Conservation (phyloP, 1,140 invertebrate species). For the Apis dorsata region DNA sequence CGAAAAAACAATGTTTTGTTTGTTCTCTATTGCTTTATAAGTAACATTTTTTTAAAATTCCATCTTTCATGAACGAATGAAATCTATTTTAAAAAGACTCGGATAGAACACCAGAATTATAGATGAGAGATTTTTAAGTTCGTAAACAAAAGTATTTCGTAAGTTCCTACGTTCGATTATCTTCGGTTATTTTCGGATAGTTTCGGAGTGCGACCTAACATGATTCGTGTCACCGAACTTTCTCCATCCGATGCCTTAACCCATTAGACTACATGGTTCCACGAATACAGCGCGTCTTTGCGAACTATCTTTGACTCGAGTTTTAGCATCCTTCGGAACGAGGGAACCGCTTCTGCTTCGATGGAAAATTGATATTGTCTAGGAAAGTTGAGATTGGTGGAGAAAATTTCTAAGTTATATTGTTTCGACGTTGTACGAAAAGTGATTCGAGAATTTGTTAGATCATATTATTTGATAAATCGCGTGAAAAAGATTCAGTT, state of each 20-base stretch:
- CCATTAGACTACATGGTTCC: slow-evolving; percentile 2
- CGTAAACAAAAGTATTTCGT: neutral
- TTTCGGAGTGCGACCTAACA: slow-evolving; percentile 7
- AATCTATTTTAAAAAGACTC: no score
- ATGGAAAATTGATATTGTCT: slow-evolving; percentile 3
- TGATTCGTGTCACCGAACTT: slow-evolving; percentile 6
- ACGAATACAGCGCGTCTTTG: neutral
- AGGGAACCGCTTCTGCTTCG: neutral
- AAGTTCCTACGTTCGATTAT: slow-evolving; percentile 32
- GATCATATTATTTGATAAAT: neutral
- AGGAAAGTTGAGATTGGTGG: neutral
- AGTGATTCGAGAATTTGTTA: neutral
- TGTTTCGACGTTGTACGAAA: neutral
- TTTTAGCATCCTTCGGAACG: neutral
- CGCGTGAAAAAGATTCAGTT: no score
- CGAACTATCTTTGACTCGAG: neutral
- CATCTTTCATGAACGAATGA: no score
- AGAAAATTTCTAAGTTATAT: neutral
- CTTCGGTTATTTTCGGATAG: neutral
- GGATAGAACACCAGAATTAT: no score
- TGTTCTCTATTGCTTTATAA: no score
- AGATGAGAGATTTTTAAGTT: slow-evolving; percentile 21
- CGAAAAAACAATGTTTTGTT: no score
- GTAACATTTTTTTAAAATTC: no score
- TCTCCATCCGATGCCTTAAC: neutral